Conservation (phyloP, 2,888 invertebrate genomes). For the Proisotoma minuta region DNA sequence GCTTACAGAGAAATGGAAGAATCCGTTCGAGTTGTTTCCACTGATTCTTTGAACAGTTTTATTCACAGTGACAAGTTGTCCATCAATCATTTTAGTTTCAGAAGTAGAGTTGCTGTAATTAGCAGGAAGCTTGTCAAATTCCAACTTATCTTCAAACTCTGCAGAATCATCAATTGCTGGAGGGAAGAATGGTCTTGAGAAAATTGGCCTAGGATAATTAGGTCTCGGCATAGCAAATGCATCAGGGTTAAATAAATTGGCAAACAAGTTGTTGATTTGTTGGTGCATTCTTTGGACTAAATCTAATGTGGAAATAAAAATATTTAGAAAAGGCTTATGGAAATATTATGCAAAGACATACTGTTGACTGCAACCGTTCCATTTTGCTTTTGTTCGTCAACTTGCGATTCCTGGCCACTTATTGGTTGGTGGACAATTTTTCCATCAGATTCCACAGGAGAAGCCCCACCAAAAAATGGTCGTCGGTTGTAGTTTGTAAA, state of each 20-base stretch:
- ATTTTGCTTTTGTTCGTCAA: constrained; percentile 2
- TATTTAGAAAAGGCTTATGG: background rate
- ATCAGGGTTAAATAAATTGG: constrained; percentile 24
- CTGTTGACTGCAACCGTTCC: background rate
- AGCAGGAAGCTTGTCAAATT: constrained; percentile 38
- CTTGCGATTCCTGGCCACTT: background rate
- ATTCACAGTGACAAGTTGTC: constrained; percentile 43
- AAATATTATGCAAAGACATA: background rate
- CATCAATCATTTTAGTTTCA: constrained; percentile 45
- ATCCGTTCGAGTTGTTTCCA: constrained; percentile 41
- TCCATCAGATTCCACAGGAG: background rate
- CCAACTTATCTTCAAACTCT: constrained; percentile 18
- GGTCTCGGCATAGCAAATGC: constrained; percentile 13
- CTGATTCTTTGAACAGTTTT: constrained; percentile 43
- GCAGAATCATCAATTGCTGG: constrained; percentile 15
- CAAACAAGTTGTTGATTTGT: constrained; percentile 40
- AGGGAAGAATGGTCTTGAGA: constrained; percentile 30
- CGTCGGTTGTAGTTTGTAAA: constrained; percentile 26
- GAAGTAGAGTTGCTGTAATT: constrained; percentile 45
- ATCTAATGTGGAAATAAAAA: constrained; percentile 21
- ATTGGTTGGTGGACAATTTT: background rate
- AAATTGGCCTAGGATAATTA: constrained; percentile 17
- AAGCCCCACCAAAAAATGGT: constrained; percentile 18
- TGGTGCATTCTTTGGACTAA: constrained; percentile 43
- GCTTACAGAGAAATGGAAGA: constrained; percentile 44